Percentiles rank a stretch among this genome's conserved stretches.
Conservation (phyloP, 1,140 invertebrate genomes). For the Musca domestica region DNA sequence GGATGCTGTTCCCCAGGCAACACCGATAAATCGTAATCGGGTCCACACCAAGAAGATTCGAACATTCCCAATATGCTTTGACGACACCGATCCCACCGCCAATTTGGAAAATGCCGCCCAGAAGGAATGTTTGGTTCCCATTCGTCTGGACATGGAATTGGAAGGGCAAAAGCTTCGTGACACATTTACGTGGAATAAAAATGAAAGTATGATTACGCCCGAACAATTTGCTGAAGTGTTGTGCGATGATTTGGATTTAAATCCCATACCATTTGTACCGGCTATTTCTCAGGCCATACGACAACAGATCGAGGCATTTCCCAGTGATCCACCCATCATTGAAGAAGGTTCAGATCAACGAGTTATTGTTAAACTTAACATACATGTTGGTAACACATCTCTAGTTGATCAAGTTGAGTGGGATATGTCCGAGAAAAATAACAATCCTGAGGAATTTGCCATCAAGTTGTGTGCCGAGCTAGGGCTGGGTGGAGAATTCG, state of each 20-base stretch:
- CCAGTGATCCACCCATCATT: conserved; percentile 77
- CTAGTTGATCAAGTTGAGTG: conserved; percentile 99
- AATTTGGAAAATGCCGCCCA: conserved; percentile 92
- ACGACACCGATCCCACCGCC: conserved; percentile 90
- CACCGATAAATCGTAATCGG: conserved; percentile 92
- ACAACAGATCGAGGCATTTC: conserved; percentile 94
- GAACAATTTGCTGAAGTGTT: conserved; percentile 98
- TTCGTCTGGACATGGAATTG: conserved; percentile 98
- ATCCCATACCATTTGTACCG: conserved; percentile 93
- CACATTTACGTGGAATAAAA: conserved; percentile 99
- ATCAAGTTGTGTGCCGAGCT: conserved; percentile 94
- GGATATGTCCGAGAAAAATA: conserved; percentile 98
- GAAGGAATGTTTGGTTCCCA: conserved; percentile 91
- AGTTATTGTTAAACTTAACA: conserved; percentile 96
- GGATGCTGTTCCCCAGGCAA: conserved; percentile 98
- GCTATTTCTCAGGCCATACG: conserved; percentile 94
- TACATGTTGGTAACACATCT: conserved; percentile 99
- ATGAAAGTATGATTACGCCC: conserved; percentile 95
- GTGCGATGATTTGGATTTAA: conserved; percentile 97
- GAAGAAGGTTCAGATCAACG: conserved; percentile 90
- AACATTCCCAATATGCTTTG: conserved; percentile 95
- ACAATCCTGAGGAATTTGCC: conserved; percentile 97
- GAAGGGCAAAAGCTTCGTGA: conserved; percentile 97
- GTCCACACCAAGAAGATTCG: conserved; percentile 91
- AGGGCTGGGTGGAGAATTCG: conserved; percentile 97